Evolutionary conservation across 2,797 vertebrate genomes (phyloP), one percentile per base, ranked within the genome.

Genomic region (Urophycis tenuis): DNA sequence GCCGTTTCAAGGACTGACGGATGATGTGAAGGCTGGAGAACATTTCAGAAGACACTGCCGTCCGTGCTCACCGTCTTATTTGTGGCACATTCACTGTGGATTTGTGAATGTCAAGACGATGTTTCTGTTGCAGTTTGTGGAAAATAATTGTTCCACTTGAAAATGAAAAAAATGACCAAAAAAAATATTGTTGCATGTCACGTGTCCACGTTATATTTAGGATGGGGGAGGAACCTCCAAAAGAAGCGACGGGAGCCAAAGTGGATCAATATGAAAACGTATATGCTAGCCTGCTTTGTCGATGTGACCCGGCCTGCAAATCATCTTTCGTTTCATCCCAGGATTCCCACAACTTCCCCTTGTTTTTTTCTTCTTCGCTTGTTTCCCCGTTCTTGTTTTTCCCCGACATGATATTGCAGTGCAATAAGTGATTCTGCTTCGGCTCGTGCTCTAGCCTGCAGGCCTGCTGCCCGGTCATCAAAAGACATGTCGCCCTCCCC

Each of bases 141-240:
- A 79, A 9, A 60, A 80, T 83, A 74, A 72, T 41, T 78, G 67
- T 74, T 79, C 84, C 74, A 74, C 73, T 74, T 83, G 76, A 83
- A 81, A 83, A 78, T 29, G 29, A 53, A 77, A 72, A 86, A 77
- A 45, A 77, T 75, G 85, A 32, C 3, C 69, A 81, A 81, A 70
- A 86, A 76, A 74, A 85, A 76, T 45, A 86, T 75, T 78, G 84
- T 85, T 91, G 87, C 90, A 91, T 91, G 87, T 87, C 86, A 85
- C 81, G 85, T 78, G 41, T 85, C 84, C 80, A 88, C 84, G 74
- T 76, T 83, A 64, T 77, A 78, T 71, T 80, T 84, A 76, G 12
- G 80, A 77, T 71, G 75, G 73, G 69, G 74, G 73, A 75, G 35
- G n/a, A 25, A 36, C 35, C 41, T 73, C 12, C 29, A 85, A 84